Conservation (phyloP, 2,888 invertebrate species). For the Drosophila recens region DNA sequence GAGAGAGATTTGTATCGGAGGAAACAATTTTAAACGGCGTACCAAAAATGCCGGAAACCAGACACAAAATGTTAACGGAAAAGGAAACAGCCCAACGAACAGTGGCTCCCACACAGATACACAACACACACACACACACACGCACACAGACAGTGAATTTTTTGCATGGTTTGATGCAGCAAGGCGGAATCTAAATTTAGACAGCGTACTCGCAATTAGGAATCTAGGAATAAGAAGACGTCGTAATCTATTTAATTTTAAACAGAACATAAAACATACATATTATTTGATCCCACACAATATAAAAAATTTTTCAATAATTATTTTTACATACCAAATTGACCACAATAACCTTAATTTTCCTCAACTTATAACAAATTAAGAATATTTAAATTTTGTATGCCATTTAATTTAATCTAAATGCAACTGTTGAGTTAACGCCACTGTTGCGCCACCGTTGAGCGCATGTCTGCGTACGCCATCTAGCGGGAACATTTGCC, state of each 20-base stretch:
- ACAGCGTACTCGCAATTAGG: neutral
- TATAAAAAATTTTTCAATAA: neutral
- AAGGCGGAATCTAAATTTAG: neutral
- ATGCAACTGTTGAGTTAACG: conserved; percentile 29
- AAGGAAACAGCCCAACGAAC: conserved; percentile 70
- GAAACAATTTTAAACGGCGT: conserved; percentile 79
- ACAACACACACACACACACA: conserved; percentile 2
- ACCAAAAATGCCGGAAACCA: conserved; percentile 82
- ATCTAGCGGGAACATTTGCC: conserved; percentile 42
- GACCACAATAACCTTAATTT: neutral
- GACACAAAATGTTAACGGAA: conserved; percentile 80
- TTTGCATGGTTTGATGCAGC: neutral
- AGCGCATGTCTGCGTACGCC: conserved; percentile 24
- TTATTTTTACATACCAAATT: neutral
- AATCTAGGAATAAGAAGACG: neutral
- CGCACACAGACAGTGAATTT: neutral
- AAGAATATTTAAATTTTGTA: neutral
- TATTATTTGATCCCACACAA: neutral
- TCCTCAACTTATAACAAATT: neutral
- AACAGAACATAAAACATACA: neutral
- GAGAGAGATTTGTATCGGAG: conserved; percentile 72
- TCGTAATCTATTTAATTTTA: neutral
- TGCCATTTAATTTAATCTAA: neutral
- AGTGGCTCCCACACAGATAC: conserved; percentile 3
- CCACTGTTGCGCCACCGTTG: conserved; percentile 40